Conservation (phyloP, 2,113 vertebrate genomes). For the Pica pica region DNA sequence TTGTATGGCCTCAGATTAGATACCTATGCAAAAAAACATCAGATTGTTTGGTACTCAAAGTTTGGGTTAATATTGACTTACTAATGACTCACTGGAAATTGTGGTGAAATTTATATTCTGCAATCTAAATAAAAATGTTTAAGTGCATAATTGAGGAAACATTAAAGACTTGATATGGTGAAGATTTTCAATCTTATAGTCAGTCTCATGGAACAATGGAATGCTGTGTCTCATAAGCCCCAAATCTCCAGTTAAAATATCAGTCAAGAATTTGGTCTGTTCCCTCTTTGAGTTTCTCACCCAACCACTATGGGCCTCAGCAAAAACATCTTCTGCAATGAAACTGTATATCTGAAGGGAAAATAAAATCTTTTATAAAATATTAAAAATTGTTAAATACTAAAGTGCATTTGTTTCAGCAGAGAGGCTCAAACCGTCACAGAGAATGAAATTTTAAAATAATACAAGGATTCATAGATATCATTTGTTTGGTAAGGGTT, state of each 20-base stretch:
- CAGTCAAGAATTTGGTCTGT: neutral
- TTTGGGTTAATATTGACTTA: neutral
- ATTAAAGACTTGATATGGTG: neutral
- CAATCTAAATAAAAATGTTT: neutral
- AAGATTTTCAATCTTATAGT: neutral
- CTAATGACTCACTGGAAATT: neutral
- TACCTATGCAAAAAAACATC: neutral
- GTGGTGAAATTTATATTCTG: neutral
- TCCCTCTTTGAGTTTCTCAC: neutral
- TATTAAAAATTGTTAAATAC: neutral
- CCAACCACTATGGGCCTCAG: neutral
- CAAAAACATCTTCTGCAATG: neutral
- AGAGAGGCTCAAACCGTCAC: neutral
- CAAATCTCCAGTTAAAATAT: neutral
- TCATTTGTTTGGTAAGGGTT: neutral
- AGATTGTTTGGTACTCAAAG: neutral
- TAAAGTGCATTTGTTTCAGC: neutral
- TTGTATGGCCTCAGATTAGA: neutral
- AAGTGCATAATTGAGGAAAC: neutral
- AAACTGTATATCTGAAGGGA: neutral
- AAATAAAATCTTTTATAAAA: neutral
- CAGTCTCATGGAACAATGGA: neutral
- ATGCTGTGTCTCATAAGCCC: rapidly evolving
- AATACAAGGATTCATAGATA: neutral
- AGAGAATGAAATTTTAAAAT: neutral